Conservation (phyloP, 1,140 invertebrate genomes). For the Stenopsyche tienmushanensis region DNA sequence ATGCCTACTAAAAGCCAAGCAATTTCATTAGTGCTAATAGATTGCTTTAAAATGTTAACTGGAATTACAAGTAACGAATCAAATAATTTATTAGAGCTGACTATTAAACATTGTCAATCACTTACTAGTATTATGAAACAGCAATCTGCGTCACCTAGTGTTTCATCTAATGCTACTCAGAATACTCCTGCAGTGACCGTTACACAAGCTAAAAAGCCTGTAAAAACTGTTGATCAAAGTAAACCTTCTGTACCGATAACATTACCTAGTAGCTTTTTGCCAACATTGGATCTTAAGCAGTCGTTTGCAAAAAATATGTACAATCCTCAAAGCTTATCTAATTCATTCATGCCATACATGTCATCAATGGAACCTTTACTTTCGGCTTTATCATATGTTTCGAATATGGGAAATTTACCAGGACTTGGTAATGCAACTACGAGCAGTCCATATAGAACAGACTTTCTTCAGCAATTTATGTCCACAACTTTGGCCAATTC, state of each 20-base stretch:
- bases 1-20: slow-evolving; percentile 57
- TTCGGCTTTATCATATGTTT: slow-evolving; percentile 34
- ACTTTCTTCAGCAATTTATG: slow-evolving; percentile 34
- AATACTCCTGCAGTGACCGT: slow-evolving; percentile 4
- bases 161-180: slow-evolving; percentile 1
- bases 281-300: slow-evolving; percentile 28
- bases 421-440: slow-evolving; percentile 9
- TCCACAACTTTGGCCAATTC: slow-evolving; percentile 18
- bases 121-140: slow-evolving; percentile 46
- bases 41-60: slow-evolving; percentile 59
- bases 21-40: slow-evolving; percentile 60
- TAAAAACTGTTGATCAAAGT: slow-evolving; percentile 14
- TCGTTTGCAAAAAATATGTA: slow-evolving; percentile 17
- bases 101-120: slow-evolving; percentile 52
- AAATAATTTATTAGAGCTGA: slow-evolving; percentile 51
- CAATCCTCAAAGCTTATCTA: slow-evolving; percentile 21
- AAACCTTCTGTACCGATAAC: slow-evolving; percentile 21
- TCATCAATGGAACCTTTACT: slow-evolving; percentile 32
- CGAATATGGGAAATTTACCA: slow-evolving; percentile 32
- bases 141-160: slow-evolving; percentile 37
- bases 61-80: slow-evolving; percentile 47
- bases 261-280: slow-evolving; percentile 28
- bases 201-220: neutral
- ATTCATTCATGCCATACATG: slow-evolving; percentile 23
- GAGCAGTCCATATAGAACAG: slow-evolving; percentile 20